Base-by-base conservation (phyloP, 1,140 invertebrate genomes). In the Drosophila kepulauana region DNA sequence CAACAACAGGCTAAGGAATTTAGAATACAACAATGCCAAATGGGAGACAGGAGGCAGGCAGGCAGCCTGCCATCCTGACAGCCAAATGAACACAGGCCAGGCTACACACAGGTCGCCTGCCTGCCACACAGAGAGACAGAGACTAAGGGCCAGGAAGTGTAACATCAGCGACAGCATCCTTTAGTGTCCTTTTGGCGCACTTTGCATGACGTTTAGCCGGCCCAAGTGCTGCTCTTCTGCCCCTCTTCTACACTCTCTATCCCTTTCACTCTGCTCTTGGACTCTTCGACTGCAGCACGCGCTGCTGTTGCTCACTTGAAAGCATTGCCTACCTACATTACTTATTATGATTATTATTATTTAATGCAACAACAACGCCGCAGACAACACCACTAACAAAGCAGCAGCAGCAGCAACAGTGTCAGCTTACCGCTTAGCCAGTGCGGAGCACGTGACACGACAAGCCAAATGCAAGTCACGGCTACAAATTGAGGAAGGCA, bases 261-360 rank as follows among this genome's bases (percentile, higher is more conserved):
- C 43, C 20, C 20, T 25, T 25, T 20, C 20, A 20, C 20, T 20
- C 20, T 25, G 20, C 20, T 25, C 20, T 25, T 25, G 5, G 7
- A 28, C 48, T 69, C 20, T 25, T 25, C 1, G 28, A 52, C 51
- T 52, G 51, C 51, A 74, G 51, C 52, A 63, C 74, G 76, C 64
- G 78, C 78, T 76, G 80, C 58, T 66, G 73, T 74, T 79, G 80
- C 58, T 69, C 51, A 75, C 62, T 69, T 72, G 63, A 73, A 72
- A 75, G 71, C 85, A 48, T 67, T 70, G 74, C 82, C 74, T 81
- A 73, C 64, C 77, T 69, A 75, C 85, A 84, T 87, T 87, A 87
- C 84, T 89, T 87, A 87, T 87, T 87, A 89, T 84, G 80, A 87
- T 87, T 87, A 87, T 76, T 76, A 76, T 89, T 87, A 87, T 87